Conservation (phyloP, 2,113 vertebrate genomes). For the Dicerorhinus sumatrensis region DNA sequence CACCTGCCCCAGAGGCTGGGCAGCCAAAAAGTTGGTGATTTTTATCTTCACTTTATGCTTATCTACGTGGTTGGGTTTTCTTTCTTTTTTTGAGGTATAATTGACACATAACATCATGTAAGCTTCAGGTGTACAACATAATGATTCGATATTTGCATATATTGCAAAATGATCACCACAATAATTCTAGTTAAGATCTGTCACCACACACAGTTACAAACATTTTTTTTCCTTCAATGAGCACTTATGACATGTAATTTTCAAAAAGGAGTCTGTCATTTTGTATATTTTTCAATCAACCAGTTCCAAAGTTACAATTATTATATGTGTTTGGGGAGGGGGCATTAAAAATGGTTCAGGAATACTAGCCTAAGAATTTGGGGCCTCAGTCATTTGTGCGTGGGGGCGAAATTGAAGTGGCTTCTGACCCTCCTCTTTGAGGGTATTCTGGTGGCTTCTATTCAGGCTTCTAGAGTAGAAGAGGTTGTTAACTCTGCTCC, state of each 20-base stretch:
- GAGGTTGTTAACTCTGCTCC: background rate
- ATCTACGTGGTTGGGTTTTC: background rate
- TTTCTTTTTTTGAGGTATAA: background rate
- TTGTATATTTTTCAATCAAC: background rate
- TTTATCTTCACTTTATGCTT: background rate
- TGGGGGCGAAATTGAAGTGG: background rate
- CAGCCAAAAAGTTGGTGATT: background rate
- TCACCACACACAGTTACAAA: background rate
- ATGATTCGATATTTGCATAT: background rate
- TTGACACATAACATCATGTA: background rate
- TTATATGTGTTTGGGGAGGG: background rate
- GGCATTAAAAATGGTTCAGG: background rate
- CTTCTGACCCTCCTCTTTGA: background rate
- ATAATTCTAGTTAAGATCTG: background rate
- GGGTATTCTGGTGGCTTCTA: background rate
- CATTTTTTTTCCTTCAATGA: background rate
- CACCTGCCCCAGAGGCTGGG: background rate
- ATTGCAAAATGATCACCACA: background rate
- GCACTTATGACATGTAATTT: background rate
- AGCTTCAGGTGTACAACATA: background rate
- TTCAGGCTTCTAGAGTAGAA: background rate
- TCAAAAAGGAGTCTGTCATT: background rate
- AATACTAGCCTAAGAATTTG: background rate
- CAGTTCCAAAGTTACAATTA: background rate
- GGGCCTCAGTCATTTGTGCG: background rate